phyloP scores from a whole-genome alignment of 2,888 invertebrate species.

The Caenorhabditis sinica region DNA sequence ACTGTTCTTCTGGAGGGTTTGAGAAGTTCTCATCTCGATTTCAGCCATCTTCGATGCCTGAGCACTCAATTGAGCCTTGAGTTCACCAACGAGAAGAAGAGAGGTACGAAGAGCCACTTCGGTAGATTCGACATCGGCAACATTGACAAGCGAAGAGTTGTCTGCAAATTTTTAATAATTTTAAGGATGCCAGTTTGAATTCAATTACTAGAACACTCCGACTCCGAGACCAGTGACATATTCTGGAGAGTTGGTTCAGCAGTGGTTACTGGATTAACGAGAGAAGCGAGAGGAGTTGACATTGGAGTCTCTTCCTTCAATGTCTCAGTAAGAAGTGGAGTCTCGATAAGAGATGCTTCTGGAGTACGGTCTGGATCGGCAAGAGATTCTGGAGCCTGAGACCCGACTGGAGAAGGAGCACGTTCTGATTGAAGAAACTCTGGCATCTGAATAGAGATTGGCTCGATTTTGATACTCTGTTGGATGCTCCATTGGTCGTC shows the following conservation, averaged over 20 bases:
- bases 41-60: constrained; percentile 50
- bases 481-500: constrained; percentile 56
- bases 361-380: constrained; percentile 36
- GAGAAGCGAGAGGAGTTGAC: constrained; percentile 45
- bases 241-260: constrained; percentile 42
- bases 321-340: constrained; percentile 53
- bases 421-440: constrained; percentile 5
- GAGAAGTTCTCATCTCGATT: constrained; percentile 10
- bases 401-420: constrained; percentile 30
- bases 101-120: constrained; percentile 46
- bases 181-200: too few species aligned
- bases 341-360: constrained; percentile 42
- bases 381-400: constrained; percentile 46
- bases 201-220: constrained; percentile 43
- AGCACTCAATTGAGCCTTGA: constrained; percentile 44
- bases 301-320: constrained; percentile 38
- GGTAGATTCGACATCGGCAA: constrained; percentile 41
- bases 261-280: constrained; percentile 5
- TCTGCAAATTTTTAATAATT: not conserved
- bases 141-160: constrained; percentile 41
- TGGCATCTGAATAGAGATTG: constrained; percentile 33
- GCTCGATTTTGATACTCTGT: constrained; percentile 65
- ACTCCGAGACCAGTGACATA: constrained; percentile 44
- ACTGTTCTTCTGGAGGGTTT: constrained; percentile 14
- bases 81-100: constrained; percentile 36